Percentiles rank a stretch among this genome's conserved stretches.
Conservation (phyloP, 2,888 invertebrate species). For the Prostheceraeus crozeri region DNA sequence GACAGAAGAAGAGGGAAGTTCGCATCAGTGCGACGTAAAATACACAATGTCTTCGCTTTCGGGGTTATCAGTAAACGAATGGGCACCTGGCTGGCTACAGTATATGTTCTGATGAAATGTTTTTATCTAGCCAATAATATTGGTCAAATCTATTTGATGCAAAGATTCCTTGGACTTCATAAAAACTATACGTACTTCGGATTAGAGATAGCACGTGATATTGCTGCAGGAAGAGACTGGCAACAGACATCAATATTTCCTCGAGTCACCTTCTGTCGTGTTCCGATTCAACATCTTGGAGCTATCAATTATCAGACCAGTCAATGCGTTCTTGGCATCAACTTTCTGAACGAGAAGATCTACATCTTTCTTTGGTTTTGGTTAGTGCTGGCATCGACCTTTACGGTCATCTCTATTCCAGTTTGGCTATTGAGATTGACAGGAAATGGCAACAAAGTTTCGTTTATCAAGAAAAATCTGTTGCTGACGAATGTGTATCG, state of each 20-base stretch:
- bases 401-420: conserved; percentile 37
- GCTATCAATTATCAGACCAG: conserved; percentile 7
- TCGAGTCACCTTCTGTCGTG: conserved; percentile 26
- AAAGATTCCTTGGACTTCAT: conserved; percentile 36
- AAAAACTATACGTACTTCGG: conserved; percentile 6
- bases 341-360: conserved; percentile 41
- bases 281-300: conserved; percentile 30
- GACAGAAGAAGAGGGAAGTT: background rate
- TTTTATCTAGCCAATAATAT: conserved; percentile 38
- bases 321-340: conserved; percentile 39
- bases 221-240: conserved; percentile 29
- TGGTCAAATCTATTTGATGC: conserved; percentile 38
- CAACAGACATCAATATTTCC: conserved; percentile 35
- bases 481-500: background rate
- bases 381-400: conserved; percentile 32
- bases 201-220: conserved; percentile 2
- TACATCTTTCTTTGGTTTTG: conserved; percentile 41
- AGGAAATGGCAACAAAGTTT: background rate
- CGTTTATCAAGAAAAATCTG: conserved; percentile 33
- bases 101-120: conserved; percentile 37
- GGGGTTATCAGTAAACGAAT: conserved; percentile 19
- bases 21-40: conserved; percentile 22
- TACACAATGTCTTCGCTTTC: background rate
- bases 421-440: conserved; percentile 34
- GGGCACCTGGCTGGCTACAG: conserved; percentile 27